Base-by-base conservation (phyloP, 2,797 vertebrate genomes). In the Gallinago nigripennis region DNA sequence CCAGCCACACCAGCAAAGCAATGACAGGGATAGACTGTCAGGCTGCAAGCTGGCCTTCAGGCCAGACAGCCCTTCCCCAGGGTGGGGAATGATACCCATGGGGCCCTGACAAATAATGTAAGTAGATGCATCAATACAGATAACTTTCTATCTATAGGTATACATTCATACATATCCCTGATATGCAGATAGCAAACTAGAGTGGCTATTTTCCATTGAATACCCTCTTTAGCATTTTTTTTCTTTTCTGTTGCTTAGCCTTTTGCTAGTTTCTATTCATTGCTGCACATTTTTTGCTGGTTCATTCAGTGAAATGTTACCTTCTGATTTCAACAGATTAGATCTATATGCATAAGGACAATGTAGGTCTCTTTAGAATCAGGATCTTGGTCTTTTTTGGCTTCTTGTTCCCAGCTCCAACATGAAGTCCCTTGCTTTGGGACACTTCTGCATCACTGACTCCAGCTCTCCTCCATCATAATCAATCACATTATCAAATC, bases 51-150 rank as follows among this genome's bases (percentile, higher is more conserved):
- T 64, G 20, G 2, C 21, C 43, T 14, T 72, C 31, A 35, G 25
- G 15, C 33, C 5, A 16, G 12, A 12, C 17, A 86, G 43, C 15
- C 19, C 41, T 16, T 2, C 14, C 13, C 12, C 41, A 16, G 43
- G 8, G 24, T 3, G 28, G 10, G 4, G 4, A 71, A 7, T 9
- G 24, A 31, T 19, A 14, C 27, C 35, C 30, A 6, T 0, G 5
- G 30, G 16, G 7, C 21, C 27, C 27, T 68, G 51, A 45, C 4
- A 57, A 12, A 64, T 25, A 43, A 20, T 31, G 33, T 8, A 46
- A 5, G 4, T 31, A 16, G 11, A 16, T 3, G 58, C 6, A 37
- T 33, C 19, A 50, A 11, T 39, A 23, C 1, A 46, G 5, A 17
- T 10, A 19, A 7, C 58, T 54, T 54, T 54, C 51, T 54, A 12